A percentile compares a stretch with the other conserved stretches of the same genome.
Evolutionary conservation across 2,113 vertebrate genomes (phyloP).

Genomic region (Lota lota): DNA sequence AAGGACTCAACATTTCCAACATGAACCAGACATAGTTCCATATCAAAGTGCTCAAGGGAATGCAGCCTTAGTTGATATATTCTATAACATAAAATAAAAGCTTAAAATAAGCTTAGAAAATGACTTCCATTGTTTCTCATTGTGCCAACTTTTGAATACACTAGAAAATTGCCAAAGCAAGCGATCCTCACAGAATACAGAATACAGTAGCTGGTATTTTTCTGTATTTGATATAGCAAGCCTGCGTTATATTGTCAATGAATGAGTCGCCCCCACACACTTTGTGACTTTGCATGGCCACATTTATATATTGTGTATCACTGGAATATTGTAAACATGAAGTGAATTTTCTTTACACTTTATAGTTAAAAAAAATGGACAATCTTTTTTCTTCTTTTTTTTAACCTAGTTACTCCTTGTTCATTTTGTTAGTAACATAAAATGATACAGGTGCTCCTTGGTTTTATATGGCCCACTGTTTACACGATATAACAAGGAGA

Average conservation of each 20-base stretch:
- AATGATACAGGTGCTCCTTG: background rate
- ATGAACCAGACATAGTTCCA: too few relatives aligned
- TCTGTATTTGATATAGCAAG: slow-evolving; percentile 36
- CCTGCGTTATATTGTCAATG: slow-evolving; percentile 32
- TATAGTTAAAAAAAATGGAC: slow-evolving; percentile 23
- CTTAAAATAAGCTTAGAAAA: background rate
- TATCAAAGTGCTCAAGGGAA: too few relatives aligned
- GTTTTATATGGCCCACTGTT: background rate
- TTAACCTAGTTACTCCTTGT: background rate
- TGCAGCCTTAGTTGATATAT: too few relatives aligned
- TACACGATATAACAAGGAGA: background rate
- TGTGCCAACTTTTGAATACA: slow-evolving; percentile 1
- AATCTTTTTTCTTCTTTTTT: slow-evolving; percentile 26
- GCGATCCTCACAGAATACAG: slow-evolving; percentile 11
- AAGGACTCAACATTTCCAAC: too few relatives aligned
- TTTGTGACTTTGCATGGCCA: slow-evolving; percentile 45
- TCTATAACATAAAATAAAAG: background rate
- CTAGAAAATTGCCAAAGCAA: slow-evolving; percentile 42
- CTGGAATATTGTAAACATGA: slow-evolving; percentile 27
- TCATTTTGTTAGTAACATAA: background rate
- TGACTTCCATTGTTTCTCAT: background rate
- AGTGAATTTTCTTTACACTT: slow-evolving; percentile 2
- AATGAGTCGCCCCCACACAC: slow-evolving; percentile 21
- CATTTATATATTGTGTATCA: slow-evolving; percentile 42
- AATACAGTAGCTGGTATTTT: slow-evolving; percentile 14